Evolutionary conservation across 2,797 vertebrate genomes (phyloP), one percentile per base, ranked within the genome.

Genomic region (Cynopterus sphinx): DNA sequence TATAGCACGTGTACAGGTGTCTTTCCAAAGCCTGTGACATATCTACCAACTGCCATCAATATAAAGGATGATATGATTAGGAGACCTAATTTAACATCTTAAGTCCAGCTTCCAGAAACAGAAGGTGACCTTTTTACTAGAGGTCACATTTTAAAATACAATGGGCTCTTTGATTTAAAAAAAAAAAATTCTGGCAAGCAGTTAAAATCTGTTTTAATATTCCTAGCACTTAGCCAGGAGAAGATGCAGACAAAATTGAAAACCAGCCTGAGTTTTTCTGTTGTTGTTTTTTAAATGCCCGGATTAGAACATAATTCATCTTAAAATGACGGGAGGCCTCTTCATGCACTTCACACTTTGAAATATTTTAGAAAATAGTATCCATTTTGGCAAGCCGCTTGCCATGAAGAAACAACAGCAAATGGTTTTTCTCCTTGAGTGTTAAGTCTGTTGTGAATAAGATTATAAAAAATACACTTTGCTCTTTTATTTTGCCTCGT

Each of bases 281-380:
- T 97, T 97, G 89, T 93, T 96, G 75, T 94, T 94, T 83, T 97
- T 95, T 51, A 78, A 94, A 94, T 85, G 88, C 88, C 79, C 59
- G 9, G 95, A 96, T 96, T 97, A 97, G 92, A 96, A 95, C 91
- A 96, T 88, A 96, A 96, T 97, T 97, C 86, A 85, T 97, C 92
- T 96, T 87, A 87, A 97, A 96, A 94, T 97, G 96, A 97, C 6
- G 79, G 87, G 90, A 97, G 84, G 86, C 83, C 93, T 96, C 93
- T 90, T 96, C 74, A 75, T 92, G 79, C 91, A 81, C 83, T 97
- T 97, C 90, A 96, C 96, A 97, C 92, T 65, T 96, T 53, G 87
- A 96, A 98, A 96, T 97, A 98, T 94, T 97, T 97, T 97, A 96
- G 96, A 97, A 97, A 97, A 97, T 97, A 98, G 81, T 95, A 97